Evolutionary conservation across 2,113 vertebrate genomes (phyloP).

Genomic region (Salvelinus fontinalis): DNA sequence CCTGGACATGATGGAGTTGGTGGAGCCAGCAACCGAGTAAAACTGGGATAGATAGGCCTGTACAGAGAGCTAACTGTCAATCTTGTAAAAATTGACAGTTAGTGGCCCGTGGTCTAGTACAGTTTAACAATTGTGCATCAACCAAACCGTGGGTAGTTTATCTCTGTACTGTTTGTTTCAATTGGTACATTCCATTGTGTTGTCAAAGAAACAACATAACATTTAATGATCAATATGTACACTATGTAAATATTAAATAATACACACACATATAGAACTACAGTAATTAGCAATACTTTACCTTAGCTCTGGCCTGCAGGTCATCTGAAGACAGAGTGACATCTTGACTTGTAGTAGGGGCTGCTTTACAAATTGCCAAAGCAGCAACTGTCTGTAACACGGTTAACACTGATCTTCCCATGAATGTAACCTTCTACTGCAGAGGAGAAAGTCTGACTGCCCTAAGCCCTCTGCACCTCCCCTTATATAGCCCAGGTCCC

Average conservation of each 20-base stretch:
- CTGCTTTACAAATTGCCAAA: slow-evolving; percentile 18
- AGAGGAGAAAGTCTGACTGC: slow-evolving; percentile 6
- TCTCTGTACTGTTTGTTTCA: neutral
- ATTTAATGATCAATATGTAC: neutral
- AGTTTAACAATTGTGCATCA: neutral
- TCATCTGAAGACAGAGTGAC: slow-evolving; percentile 14
- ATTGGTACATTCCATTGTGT: neutral
- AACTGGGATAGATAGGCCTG: slow-evolving; percentile 46
- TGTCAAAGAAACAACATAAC: neutral
- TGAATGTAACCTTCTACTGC: slow-evolving; percentile 11
- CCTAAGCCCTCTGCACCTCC: neutral
- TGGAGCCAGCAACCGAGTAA: neutral
- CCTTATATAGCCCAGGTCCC: neutral
- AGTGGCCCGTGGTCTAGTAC: too few species aligned
- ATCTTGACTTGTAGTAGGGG: slow-evolving; percentile 14
- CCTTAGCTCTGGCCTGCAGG: slow-evolving; percentile 34
- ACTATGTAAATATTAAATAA: neutral
- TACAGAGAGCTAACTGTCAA: too few species aligned
- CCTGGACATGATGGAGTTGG: neutral
- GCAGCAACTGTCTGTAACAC: neutral
- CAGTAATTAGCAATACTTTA: slow-evolving; percentile 2
- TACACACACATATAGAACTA: neutral
- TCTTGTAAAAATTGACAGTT: neutral
- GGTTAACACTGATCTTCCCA: slow-evolving; percentile 10
- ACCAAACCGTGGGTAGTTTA: neutral